Evolutionary conservation across 2,797 vertebrate genomes (phyloP), one percentile per base, ranked within the genome.

Genomic region (Cyclopterus lumpus): DNA sequence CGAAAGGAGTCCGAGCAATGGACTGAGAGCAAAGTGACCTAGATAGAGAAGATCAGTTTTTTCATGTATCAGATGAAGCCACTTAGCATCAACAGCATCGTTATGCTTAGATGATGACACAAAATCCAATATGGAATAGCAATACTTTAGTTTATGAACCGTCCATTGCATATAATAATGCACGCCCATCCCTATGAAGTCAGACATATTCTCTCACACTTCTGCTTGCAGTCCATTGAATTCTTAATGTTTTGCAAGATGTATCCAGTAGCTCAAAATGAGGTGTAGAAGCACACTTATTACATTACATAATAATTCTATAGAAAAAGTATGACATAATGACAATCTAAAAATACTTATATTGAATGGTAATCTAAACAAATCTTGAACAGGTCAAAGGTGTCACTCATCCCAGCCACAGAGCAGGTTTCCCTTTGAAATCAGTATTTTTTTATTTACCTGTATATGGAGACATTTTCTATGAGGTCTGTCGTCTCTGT

Each of bases 391-490:
- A 18, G 15, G 2, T 6, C 1, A n/a, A 0, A 36, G 44, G 44
- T 48, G 46, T 49, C 34, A 53, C n/a, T 51, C 28, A 60, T n/a
- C 22, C 8, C 46, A 48, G 46, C 26, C 36, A n/a, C 51, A 40
- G 6, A 42, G 24, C 53, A 63, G n/a, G 24, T n/a, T 49, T 60
- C 2, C 24, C 53, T 54, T 28, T 44, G 22, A 53, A 15, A 32
- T 16, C 20, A 46, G 9, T n/a, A 1, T 16, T 44, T 26, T n/a
- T 28, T 16, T 10, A 24, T 71, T 38, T 85, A 97, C 97, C 97
- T 97, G 95, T 97, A 98, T 89, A 98, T 97, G 70, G 97, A 97
- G 87, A 97, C 95, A 8, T 95, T 94, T 79, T 97, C 97, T 18
- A 97, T 92, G 78, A 95, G 93, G 88, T 97, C 96, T 38, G 94